These are phyloP conservation scores for Parnassius smintheus DNA, from an alignment of 2,888 invertebrate species.

Conservation along the genomic window DNA sequence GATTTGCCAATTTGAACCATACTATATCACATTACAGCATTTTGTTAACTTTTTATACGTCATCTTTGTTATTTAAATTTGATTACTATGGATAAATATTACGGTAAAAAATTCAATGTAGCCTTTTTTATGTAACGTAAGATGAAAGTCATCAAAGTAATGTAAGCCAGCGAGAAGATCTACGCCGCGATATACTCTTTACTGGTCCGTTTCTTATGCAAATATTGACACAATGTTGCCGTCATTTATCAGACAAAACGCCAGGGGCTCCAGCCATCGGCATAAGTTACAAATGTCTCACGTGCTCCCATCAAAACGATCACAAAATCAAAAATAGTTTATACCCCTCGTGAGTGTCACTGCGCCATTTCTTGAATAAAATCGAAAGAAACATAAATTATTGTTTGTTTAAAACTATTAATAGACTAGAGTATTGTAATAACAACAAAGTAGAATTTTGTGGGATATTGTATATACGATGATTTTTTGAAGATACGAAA, in stretches of 20 bases:
- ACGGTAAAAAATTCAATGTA: constrained; percentile 32
- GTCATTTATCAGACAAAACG: constrained; percentile 74
- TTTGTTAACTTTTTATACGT: constrained; percentile 28
- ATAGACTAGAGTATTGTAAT: no score
- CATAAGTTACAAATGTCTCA: constrained; percentile 35
- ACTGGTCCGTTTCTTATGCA: constrained; percentile 78
- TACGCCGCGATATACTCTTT: constrained; percentile 67
- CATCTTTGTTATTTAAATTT: constrained; percentile 14
- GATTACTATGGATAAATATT: constrained; percentile 32
- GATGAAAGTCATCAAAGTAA: constrained; percentile 64
- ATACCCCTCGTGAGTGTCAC: constrained; percentile 10
- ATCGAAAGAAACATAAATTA: neutral
- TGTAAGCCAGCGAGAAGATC: constrained; percentile 58
- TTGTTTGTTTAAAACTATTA: neutral
- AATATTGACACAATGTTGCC: constrained; percentile 76
- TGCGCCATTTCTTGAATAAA: neutral
- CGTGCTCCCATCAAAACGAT: constrained; percentile 33
- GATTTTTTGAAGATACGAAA: no score
- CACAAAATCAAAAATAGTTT: constrained; percentile 23
- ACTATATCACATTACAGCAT: constrained; percentile 34
- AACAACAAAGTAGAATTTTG: no score
- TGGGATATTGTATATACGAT: no score
- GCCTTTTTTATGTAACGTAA: constrained; percentile 42
- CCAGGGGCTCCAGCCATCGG: constrained; percentile 46
- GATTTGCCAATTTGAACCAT: constrained; percentile 42